Evolutionary conservation across 2,888 invertebrate species (phyloP), one percentile per base, ranked within the genome.

Genomic region (Ennomos erosarius): DNA sequence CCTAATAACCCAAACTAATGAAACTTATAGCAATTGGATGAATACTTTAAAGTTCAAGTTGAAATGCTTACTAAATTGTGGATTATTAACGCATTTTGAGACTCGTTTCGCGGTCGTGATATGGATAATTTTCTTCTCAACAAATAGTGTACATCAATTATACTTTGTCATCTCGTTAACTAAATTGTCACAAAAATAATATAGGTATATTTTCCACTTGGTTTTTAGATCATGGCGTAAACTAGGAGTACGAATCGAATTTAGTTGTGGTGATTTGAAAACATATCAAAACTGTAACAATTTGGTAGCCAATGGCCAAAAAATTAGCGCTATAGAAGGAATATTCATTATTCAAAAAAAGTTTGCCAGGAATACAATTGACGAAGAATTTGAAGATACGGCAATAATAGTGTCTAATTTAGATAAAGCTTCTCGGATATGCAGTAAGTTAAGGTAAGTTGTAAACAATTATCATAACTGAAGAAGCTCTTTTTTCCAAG

Each of bases 171-270:
- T n/a, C n/a, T n/a, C n/a, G n/a, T n/a, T n/a, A n/a, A n/a, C n/a
- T n/a, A n/a, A n/a, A n/a, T n/a, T n/a, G n/a, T n/a, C n/a, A n/a
- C n/a, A n/a, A n/a, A n/a, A n/a, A n/a, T n/a, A n/a, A n/a, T n/a
- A n/a, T n/a, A n/a, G n/a, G n/a, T n/a, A n/a, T 26, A 26, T 26
- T 26, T 26, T n/a, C 33, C n/a, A n/a, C 12, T 37, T 46, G 10
- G 1, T 37, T 43, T 58, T 58, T 26, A 69, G 69, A 42, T 54
- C 40, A 1, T 69, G 67, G 67, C 44, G 52, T 8, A 63, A 62
- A 36, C 5, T 26, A n/a, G 49, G 47, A 9, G 61, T 54, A 1
- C 39, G 10, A 0, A 45, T 67, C 12, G 52, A 56, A 39, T 51
- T 64, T 1, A 45, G 40, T 11, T 50, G 49, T 8, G 50, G 59